These are phyloP conservation scores for Rhagonycha lutea DNA, from an alignment of 2,888 invertebrate genomes.

Conservation along the genomic window DNA sequence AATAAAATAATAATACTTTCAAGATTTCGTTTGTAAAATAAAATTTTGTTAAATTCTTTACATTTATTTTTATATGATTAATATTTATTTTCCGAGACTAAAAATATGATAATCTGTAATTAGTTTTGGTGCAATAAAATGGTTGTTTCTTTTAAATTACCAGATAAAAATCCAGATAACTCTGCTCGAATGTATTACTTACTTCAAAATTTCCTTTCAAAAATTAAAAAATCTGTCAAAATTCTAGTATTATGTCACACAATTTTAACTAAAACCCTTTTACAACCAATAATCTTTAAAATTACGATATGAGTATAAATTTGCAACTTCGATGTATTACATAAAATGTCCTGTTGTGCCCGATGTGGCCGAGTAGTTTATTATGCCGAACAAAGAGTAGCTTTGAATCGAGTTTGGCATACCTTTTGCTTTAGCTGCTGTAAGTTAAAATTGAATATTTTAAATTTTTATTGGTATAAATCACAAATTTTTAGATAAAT, in stretches of 20 bases:
- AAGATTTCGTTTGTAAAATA: too few species aligned
- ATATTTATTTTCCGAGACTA: too few species aligned
- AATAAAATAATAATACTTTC: too few species aligned
- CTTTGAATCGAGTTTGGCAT: constrained; percentile 52
- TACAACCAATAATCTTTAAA: not conserved
- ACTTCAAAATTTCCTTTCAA: not conserved
- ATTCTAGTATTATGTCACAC: constrained; percentile 4
- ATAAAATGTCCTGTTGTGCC: constrained; percentile 40
- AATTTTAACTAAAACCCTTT: not conserved
- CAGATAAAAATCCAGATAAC: not conserved
- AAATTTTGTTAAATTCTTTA: too few species aligned
- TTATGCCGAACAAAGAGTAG: constrained; percentile 49
- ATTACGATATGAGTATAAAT: not conserved
- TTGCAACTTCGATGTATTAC: not conserved
- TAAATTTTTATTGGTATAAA: not conserved
- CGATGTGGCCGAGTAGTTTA: constrained; percentile 52
- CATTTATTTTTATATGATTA: too few species aligned
- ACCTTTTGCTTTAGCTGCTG: constrained; percentile 53
- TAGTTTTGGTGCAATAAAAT: too few species aligned
- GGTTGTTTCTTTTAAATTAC: too few species aligned
- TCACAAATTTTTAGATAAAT: constrained; percentile 43
- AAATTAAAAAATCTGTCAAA: constrained; percentile 8
- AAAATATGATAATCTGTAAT: too few species aligned
- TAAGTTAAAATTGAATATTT: constrained; percentile 29
- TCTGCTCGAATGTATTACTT: not conserved